These are phyloP conservation scores for Xestoiulus laeticollis DNA, from an alignment of 2,888 invertebrate species.

Conservation along the genomic window DNA sequence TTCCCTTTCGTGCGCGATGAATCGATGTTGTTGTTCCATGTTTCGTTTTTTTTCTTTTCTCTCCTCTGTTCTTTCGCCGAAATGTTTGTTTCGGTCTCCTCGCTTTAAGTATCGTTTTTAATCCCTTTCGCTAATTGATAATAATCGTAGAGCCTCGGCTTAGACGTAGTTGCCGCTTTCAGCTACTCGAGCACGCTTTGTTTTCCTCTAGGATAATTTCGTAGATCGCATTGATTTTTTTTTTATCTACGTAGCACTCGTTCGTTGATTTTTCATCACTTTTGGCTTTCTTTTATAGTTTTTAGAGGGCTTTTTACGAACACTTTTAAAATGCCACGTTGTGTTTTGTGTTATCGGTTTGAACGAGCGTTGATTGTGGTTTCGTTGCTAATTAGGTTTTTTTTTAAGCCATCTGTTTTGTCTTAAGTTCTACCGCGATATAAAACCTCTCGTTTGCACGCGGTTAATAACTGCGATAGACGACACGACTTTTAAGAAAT, in stretches of 20 bases:
- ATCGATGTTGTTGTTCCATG: neutral
- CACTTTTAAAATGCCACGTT: neutral
- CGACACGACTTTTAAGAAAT: too few relatives aligned
- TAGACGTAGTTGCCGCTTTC: neutral
- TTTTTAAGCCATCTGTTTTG: too few relatives aligned
- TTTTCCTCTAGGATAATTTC: neutral
- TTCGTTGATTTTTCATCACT: neutral
- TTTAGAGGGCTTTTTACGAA: neutral
- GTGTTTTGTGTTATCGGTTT: neutral
- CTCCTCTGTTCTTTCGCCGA: neutral
- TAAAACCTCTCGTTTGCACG: too few relatives aligned
- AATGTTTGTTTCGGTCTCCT: neutral
- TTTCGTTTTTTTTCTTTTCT: neutral
- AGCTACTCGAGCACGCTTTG: neutral
- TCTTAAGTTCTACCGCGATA: too few relatives aligned
- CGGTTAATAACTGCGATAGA: too few relatives aligned
- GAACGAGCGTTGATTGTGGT: neutral
- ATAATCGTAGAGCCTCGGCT: neutral
- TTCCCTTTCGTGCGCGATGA: neutral
- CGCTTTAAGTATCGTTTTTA: neutral
- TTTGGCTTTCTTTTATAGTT: neutral
- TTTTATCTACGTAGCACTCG: neutral
- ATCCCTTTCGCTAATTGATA: neutral
- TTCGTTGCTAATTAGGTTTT: neutral
- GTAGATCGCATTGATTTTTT: neutral